phyloP scores from a whole-genome alignment of 2,797 vertebrate genomes.

The Liparis tanakae region DNA sequence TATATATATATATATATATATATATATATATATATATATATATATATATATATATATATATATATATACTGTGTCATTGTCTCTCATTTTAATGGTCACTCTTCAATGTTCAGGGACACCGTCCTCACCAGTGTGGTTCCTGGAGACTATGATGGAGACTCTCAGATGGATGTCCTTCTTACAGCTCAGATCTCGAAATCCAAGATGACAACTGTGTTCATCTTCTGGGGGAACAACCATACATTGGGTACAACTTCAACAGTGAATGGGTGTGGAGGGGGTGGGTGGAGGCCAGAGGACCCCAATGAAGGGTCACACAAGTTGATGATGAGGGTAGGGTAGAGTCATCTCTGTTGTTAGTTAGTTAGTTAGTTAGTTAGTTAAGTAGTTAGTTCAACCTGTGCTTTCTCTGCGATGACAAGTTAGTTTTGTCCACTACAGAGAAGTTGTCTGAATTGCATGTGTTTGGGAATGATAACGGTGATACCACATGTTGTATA shows the following conservation, averaged over 20 bases:
- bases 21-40: too few species aligned
- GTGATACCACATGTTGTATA: neutral
- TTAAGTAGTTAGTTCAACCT: neutral
- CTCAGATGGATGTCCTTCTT: slow-evolving; percentile 97
- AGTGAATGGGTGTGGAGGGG: neutral
- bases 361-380: too few species aligned
- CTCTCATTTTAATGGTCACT: neutral
- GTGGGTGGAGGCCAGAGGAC: neutral
- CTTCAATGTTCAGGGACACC: slow-evolving; percentile 73
- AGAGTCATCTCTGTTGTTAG: neutral
- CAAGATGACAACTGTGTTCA: slow-evolving; percentile 67
- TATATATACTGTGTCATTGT: neutral
- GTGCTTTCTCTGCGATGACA: neutral
- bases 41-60: too few species aligned
- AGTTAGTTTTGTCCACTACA: neutral
- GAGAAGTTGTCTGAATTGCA: neutral
- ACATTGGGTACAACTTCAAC: slow-evolving; percentile 85
- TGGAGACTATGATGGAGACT: slow-evolving; percentile 98
- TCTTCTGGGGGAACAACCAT: slow-evolving; percentile 96
- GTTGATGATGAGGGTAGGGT: neutral
- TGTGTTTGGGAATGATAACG: neutral
- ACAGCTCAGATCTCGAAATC: slow-evolving; percentile 74
- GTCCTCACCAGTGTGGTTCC: slow-evolving; percentile 93
- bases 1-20: too few species aligned
- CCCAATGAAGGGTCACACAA: neutral